Conservation (phyloP, 2,113 vertebrate species). For the Oryzias javanicus region DNA sequence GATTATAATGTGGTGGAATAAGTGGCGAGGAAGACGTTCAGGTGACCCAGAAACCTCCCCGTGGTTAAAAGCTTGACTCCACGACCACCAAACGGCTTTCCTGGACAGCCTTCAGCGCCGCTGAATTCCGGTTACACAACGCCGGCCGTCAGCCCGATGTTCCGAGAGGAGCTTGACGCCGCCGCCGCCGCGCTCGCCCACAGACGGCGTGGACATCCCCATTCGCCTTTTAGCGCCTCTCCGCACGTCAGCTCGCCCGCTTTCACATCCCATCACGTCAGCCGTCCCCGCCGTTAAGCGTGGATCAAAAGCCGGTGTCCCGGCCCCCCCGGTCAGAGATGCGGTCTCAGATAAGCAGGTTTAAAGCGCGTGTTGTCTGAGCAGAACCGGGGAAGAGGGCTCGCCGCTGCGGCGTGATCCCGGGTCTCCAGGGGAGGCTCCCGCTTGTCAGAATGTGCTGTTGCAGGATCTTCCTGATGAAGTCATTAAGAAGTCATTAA, state of each 20-base stretch:
- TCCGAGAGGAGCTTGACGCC: conserved; percentile 55
- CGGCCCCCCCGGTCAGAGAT: conserved; percentile 34
- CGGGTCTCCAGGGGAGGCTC: conserved; percentile 63
- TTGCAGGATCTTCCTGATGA: conserved; percentile 79
- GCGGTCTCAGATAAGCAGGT: conserved; percentile 64
- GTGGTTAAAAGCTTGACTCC: conserved; percentile 49
- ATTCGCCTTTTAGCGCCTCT: conserved; percentile 42
- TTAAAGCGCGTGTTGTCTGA: conserved; percentile 60
- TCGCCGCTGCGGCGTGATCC: conserved; percentile 54
- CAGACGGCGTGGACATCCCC: conserved; percentile 44
- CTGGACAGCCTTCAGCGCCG: conserved; percentile 36
- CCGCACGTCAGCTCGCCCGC: conserved; percentile 34
- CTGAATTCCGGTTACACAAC: conserved; percentile 64
- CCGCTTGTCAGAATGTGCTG: conserved; percentile 69
- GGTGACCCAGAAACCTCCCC: conserved; percentile 62
- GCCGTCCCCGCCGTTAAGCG: conserved; percentile 21
- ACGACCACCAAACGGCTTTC: conserved; percentile 36
- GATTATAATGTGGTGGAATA: conserved; percentile 36
- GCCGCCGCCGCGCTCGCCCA: conserved; percentile 55
- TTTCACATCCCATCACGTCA: conserved; percentile 59
- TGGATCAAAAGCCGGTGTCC: conserved; percentile 50
- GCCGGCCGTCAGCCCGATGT: conserved; percentile 61
- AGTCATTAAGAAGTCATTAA: conserved; percentile 83
- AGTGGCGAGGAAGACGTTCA: conserved; percentile 43
- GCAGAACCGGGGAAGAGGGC: conserved; percentile 49